Base-by-base conservation (phyloP, 2,888 invertebrate genomes). In the Sinhomidia bicolor region DNA sequence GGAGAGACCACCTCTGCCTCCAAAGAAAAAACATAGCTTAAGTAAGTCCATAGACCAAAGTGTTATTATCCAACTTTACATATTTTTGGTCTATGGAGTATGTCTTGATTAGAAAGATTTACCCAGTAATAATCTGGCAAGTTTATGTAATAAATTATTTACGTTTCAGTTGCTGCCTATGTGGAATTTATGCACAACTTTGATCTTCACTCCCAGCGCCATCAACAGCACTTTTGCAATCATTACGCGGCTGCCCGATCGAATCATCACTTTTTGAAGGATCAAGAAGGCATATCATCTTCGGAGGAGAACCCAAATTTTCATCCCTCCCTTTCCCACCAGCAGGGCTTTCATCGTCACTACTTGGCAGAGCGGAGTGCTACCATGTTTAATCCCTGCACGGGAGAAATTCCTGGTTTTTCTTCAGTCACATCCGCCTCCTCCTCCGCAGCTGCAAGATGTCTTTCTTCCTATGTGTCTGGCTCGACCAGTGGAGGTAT, bases 1-100 rank as follows among this genome's bases (percentile, higher is more conserved):
- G 92, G 95, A 95, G 93, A 97, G 98, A 90, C 98, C 98, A 90
- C 98, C 98, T 78, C 94, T 98, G 91, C 98, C 98, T 60, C 96
- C 97, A 68, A 98, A 98, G 95, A 98, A 98, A 94, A 96, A 97
- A 94, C 97, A 98, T 95, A 98, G 98, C 98, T 80, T 92, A 14
- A 92, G 92, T 92, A 90, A 90, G 91, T 88, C 7, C 17, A 41
- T 17, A 3, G 17, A 47, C 4, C 14, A 41, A 41, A 7, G 10
- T 10, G 41, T 7, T 5, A 7, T 5, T 41, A 41, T 41, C 41
- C 10, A 51, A 54, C 2, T 17, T 54, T 4, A 3, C 10, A 17
- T 9, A 47, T 47, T 9, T 47, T 47, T 47, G n/a, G n/a, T 41
- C 41, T 10, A 41, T 5, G 41, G 10, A 47, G 14, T 14, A 10